Base-by-base conservation (phyloP, 1,140 invertebrate species). In the Bombus breviceps region DNA sequence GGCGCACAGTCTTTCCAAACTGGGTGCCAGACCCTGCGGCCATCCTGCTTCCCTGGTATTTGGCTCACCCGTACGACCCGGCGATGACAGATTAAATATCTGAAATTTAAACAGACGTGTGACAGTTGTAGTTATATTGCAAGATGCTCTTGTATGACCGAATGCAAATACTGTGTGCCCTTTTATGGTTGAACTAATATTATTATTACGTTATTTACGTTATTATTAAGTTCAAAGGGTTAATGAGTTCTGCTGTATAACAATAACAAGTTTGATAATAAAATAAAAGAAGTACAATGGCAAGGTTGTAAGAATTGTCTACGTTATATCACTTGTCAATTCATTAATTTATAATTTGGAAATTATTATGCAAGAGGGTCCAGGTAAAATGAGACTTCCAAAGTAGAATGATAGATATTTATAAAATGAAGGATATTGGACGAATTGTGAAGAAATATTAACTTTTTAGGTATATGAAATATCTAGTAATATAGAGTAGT, bases 21-120 rank as follows among this genome's bases (percentile, higher is more conserved):
- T 98, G 34, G 98, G 98, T 78, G 98, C 98, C 85, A 99, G 95
- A 82, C 97, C 96, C 39, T 97, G 97, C 1, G 98, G 97, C 98
- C 98, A 99, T 39, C 98, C 98, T 82, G 97, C 96, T 93, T 98
- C 98, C 85, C 97, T 97, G 96, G 94, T 97, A 96, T 94, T 97
- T 94, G 91, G 94, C 93, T 95, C 94, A 92, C 88, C 94, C 83
- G 92, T 94, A 89, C 94, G 95, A 93, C 96, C 96, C 86, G 96
- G 96, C 92, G 96, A 97, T 90, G 97, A 98, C 91, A 98, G 93
- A 95, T 98, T 98, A 94, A 98, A 98, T 86, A 99, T 97, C 98
- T 98, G 95, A 0, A 83, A 69, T 15, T 15, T 4, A 4, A 39
- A 37, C 68, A 10, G 4, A n/a, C 28, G 9, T 5, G 12, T 62